Conservation (phyloP, 1,140 invertebrate species). For the Cyclina sinensis region DNA sequence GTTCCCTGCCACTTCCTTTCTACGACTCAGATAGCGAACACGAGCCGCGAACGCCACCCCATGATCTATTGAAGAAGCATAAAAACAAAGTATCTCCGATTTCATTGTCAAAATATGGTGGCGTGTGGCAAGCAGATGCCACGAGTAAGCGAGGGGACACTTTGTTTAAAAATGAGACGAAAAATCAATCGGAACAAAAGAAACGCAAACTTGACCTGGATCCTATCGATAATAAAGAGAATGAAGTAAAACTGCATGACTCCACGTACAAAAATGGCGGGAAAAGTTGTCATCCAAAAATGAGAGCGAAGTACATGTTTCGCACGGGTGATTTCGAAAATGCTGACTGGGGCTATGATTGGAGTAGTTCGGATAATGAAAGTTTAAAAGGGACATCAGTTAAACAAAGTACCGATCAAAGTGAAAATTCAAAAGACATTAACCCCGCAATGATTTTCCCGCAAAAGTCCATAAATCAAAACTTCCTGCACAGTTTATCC, state of each 20-base stretch:
- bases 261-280: slow-evolving; percentile 58
- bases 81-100: slow-evolving; percentile 43
- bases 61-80: slow-evolving; percentile 26
- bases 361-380: slow-evolving; percentile 65
- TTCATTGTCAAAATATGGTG: slow-evolving; percentile 58
- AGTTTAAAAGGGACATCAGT: slow-evolving; percentile 19
- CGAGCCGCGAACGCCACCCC: slow-evolving; percentile 28
- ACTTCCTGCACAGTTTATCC: slow-evolving; percentile 8
- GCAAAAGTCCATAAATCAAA: background rate
- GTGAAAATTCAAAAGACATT: background rate
- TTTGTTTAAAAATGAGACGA: slow-evolving; percentile 46
- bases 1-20: slow-evolving; percentile 36
- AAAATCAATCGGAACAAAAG: slow-evolving; percentile 45
- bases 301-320: slow-evolving; percentile 66
- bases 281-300: slow-evolving; percentile 67
- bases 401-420: background rate
- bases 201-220: slow-evolving; percentile 10
- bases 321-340: slow-evolving; percentile 60
- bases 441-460: background rate
- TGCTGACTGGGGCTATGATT: slow-evolving; percentile 57
- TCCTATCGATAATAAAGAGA: slow-evolving; percentile 41
- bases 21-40: slow-evolving; percentile 56
- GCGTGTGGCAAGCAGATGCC: slow-evolving; percentile 54
- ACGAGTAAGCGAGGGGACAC: background rate
- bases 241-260: slow-evolving; percentile 3